Evolutionary conservation across 2,797 vertebrate genomes (phyloP).

Genomic region (Girardinus metallicus): DNA sequence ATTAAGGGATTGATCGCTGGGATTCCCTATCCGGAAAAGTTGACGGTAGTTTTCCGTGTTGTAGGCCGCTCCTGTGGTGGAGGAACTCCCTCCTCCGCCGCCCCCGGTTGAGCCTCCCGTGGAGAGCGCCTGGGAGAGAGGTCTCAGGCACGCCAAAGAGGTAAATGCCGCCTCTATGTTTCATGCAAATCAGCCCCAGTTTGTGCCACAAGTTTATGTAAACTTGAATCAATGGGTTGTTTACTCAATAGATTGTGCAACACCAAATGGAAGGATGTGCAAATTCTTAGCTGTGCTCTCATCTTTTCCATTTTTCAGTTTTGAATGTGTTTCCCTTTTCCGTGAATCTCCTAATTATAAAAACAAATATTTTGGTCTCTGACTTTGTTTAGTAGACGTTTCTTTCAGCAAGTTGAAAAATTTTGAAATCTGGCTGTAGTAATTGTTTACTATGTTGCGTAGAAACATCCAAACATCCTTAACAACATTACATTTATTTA

Average conservation of each 20-base stretch:
- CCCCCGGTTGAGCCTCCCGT: constrained; percentile 92
- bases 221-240: not conserved
- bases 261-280: not conserved
- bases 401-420: not conserved
- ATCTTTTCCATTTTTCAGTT: not conserved
- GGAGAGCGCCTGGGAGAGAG: constrained; percentile 98
- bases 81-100: constrained; percentile 94
- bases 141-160: constrained; percentile 97
- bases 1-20: not conserved
- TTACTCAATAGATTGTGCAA: not conserved
- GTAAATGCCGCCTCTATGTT: constrained; percentile 64
- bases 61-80: constrained; percentile 85
- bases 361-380: not conserved
- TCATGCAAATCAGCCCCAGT: not conserved
- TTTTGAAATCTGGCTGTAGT: not conserved
- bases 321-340: not conserved
- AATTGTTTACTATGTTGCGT: not conserved
- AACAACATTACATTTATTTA: no score
- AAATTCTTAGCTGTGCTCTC: not conserved
- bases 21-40: not conserved
- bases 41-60: not conserved
- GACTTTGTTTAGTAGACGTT: not conserved
- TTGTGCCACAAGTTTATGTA: not conserved
- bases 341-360: not conserved
- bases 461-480: no score